phyloP scores from a whole-genome alignment of 1,140 invertebrate genomes.

The Drosophila athabasca region DNA sequence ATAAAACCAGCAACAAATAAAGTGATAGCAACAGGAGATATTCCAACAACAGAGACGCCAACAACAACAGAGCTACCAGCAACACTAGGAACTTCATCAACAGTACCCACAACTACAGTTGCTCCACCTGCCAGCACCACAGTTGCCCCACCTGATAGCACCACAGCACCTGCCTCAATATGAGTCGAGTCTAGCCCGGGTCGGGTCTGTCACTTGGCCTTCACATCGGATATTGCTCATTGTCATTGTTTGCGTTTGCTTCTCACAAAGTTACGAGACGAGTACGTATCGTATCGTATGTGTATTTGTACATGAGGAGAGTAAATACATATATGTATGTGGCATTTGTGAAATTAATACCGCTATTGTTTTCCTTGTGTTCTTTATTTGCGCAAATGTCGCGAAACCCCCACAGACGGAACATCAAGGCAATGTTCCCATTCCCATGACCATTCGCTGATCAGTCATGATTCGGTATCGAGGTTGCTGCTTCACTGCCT shows the following conservation, averaged over 20 bases:
- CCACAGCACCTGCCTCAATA: conserved; percentile 3
- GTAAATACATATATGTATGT: conserved; percentile 38
- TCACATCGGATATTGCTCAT: conserved; percentile 17
- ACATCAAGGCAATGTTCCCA: neutral
- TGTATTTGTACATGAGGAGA: conserved; percentile 18
- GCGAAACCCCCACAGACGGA: neutral
- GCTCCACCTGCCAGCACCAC: conserved; percentile 15
- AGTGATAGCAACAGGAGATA: too few species aligned
- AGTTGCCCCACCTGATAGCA: neutral
- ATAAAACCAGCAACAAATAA: too few species aligned
- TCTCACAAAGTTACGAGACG: neutral
- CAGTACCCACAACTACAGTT: conserved; percentile 8
- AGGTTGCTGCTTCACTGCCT: neutral
- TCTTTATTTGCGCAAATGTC: conserved; percentile 52
- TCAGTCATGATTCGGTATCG: conserved; percentile 17
- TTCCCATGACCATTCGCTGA: neutral
- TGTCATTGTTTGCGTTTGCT: conserved; percentile 32
- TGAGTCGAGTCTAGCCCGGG: too few species aligned
- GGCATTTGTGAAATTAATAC: neutral
- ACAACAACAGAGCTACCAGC: neutral
- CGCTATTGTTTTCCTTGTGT: neutral
- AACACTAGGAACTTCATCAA: neutral
- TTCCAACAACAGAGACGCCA: neutral
- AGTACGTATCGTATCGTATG: neutral
- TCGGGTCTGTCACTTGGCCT: conserved; percentile 4